These are phyloP conservation scores for Cabera pusaria DNA, from an alignment of 2,888 invertebrate species.

Conservation along the genomic window DNA sequence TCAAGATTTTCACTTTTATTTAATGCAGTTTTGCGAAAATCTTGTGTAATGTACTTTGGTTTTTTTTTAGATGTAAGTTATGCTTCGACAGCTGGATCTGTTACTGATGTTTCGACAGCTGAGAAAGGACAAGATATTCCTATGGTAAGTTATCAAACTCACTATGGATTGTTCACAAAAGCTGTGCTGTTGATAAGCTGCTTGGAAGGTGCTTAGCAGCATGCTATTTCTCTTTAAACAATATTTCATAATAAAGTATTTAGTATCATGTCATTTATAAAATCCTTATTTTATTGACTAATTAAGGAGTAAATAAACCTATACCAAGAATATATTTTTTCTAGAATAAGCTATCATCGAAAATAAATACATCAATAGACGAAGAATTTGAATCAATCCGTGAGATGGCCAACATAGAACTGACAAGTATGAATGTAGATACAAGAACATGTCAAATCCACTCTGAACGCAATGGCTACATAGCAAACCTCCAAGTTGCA, in stretches of 20 bases:
- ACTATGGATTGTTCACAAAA: too few relatives aligned
- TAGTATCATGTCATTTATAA: too few relatives aligned
- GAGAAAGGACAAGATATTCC: constrained; percentile 65
- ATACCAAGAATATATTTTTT: too few relatives aligned
- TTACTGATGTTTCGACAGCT: constrained; percentile 62
- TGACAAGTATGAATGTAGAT: constrained; percentile 83
- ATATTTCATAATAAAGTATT: too few relatives aligned
- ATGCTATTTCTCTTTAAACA: too few relatives aligned
- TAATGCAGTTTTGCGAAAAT: too few relatives aligned
- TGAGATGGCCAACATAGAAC: constrained; percentile 78
- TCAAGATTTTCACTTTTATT: too few relatives aligned
- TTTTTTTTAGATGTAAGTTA: constrained; percentile 67
- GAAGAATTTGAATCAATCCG: constrained; percentile 79
- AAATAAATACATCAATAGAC: constrained; percentile 65
- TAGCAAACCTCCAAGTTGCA: constrained; percentile 81
- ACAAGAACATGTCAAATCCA: constrained; percentile 84
- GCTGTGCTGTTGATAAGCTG: too few relatives aligned
- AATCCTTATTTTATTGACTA: too few relatives aligned
- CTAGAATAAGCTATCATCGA: constrained; percentile 66
- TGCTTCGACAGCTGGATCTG: constrained; percentile 68
- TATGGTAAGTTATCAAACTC: constrained; percentile 63
- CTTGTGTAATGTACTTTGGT: too few relatives aligned
- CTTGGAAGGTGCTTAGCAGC: too few relatives aligned
- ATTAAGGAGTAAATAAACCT: too few relatives aligned
- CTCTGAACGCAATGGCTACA: constrained; percentile 78